A percentile compares a stretch with the other conserved stretches of the same genome.
Conservation (phyloP, 2,888 invertebrate genomes). For the Halictus quadricinctus region DNA sequence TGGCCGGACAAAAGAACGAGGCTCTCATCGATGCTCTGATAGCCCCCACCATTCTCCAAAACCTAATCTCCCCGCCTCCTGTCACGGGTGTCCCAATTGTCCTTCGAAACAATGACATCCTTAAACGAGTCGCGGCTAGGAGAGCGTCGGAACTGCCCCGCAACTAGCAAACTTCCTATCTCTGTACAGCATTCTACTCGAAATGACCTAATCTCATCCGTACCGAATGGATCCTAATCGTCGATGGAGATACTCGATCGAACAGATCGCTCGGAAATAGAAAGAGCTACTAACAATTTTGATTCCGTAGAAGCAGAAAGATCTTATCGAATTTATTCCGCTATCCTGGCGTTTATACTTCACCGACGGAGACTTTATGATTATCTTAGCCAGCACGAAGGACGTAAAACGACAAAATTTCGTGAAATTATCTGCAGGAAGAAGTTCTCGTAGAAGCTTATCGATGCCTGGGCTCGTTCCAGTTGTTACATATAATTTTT, state of each 20-base stretch:
- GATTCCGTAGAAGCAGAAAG: background rate
- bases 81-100: background rate
- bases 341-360: background rate
- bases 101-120: background rate
- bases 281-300: background rate
- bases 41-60: background rate
- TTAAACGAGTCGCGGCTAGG: background rate
- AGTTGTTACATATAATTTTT: background rate
- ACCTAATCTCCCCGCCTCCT: background rate
- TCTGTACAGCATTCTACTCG: background rate
- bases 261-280: background rate
- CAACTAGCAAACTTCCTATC: background rate
- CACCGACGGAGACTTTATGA: background rate
- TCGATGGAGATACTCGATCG: background rate
- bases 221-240: background rate
- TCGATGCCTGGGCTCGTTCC: background rate
- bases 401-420: background rate
- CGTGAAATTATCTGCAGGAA: background rate
- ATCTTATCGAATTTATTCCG: background rate
- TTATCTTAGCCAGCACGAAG: background rate
- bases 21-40: background rate
- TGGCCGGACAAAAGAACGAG: background rate
- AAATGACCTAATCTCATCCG: background rate
- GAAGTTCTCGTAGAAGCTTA: background rate
- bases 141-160: background rate